Base-by-base conservation (phyloP, 2,888 invertebrate genomes). In the Eumerus sabulonum region DNA sequence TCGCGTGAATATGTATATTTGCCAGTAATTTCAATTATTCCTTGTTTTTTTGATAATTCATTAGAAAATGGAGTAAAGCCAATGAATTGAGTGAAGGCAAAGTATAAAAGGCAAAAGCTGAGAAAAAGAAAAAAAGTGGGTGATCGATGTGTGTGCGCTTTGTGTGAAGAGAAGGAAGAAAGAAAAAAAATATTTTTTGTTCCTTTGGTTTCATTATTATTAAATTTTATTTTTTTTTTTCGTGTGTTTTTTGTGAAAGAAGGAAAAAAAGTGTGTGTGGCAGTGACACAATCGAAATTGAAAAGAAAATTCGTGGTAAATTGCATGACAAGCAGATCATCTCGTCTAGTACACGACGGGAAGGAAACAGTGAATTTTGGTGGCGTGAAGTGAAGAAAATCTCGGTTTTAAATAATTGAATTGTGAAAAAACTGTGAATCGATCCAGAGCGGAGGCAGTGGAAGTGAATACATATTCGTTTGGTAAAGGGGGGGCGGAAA, bases 271-370 rank as follows among this genome's bases (percentile, higher is more conserved):
- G 27, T 56, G 72, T 72, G 76, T 57, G 72, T 73, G 77, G 72
- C 73, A 77, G 67, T 77, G 77, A 77, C 72, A 72, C 77, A 72
- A 72, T 66, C 60, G 14, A 40, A 50, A 44, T 45, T 38, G 38
- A 19, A 63, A 18, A 47, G n/a, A 40, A 40, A 40, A 40, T n/a
- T 40, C 11, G 11, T 40, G n/a, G n/a, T 9, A 2, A n/a, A 40
- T 40, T 40, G 40, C 27, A 27, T 38, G 36, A 27, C 3, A 27
- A 27, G 27, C 3, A 2, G 27, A 27, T 27, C 2, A 27, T 27
- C 27, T 27, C 27, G 27, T 27, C 3, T 7, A n/a, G n/a, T n/a
- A n/a, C n/a, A n/a, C n/a, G n/a, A n/a, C n/a, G n/a, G 27, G 27
- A 27, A 27, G 27, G 27, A 27, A 27, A 27, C 27, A 27, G 27